Evolutionary conservation across 2,888 invertebrate species (phyloP).

Genomic region (Ischnus inquisitorius): DNA sequence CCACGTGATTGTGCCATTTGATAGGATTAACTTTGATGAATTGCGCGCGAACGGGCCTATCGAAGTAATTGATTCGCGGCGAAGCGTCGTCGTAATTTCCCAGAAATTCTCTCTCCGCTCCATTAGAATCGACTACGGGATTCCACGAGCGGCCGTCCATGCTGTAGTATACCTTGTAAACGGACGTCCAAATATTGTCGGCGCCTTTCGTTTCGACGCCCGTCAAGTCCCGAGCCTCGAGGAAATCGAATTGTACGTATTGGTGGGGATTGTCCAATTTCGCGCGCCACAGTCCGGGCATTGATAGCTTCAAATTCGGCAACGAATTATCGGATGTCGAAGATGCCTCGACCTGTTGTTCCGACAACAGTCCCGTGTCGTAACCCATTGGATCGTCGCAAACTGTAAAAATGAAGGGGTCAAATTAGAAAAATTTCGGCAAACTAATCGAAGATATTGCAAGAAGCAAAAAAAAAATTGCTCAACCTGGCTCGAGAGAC

Average conservation of each 20-base stretch:
- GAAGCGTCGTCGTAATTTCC: slow-evolving; percentile 91
- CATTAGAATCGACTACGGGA: slow-evolving; percentile 87
- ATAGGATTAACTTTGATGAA: slow-evolving; percentile 91
- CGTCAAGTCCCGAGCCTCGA: slow-evolving; percentile 91
- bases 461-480: neutral
- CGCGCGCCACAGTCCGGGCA: slow-evolving; percentile 75
- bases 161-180: slow-evolving; percentile 91
- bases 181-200: slow-evolving; percentile 90
- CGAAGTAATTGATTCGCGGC: slow-evolving; percentile 89
- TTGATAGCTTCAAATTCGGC: slow-evolving; percentile 73
- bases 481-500: slow-evolving; percentile 67
- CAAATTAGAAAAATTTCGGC: slow-evolving; percentile 31
- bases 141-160: slow-evolving; percentile 91
- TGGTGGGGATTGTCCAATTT: slow-evolving; percentile 77
- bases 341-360: slow-evolving; percentile 90
- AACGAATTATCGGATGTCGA: slow-evolving; percentile 83
- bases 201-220: slow-evolving; percentile 92
- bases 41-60: slow-evolving; percentile 90
- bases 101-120: slow-evolving; percentile 88
- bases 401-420: slow-evolving; percentile 77
- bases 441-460: neutral
- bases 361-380: slow-evolving; percentile 87
- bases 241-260: slow-evolving; percentile 90
- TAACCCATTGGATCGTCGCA: slow-evolving; percentile 92
- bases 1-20: slow-evolving; percentile 91